Evolutionary conservation across 2,888 invertebrate species (phyloP).

Genomic region (Eucera pruinosa): DNA sequence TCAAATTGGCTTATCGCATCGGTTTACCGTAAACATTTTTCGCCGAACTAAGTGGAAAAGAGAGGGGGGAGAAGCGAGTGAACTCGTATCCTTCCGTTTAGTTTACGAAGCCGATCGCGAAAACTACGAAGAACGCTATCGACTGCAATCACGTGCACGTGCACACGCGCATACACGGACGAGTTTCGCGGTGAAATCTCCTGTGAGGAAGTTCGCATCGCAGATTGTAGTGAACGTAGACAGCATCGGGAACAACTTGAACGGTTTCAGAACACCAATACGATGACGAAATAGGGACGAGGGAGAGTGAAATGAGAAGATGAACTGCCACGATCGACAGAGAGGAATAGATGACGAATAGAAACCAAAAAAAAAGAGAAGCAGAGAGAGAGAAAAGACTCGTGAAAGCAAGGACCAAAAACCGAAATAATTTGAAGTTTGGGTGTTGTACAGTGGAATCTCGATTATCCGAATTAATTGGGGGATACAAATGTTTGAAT

Average conservation of each 20-base stretch:
- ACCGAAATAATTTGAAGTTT: no score
- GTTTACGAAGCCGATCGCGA: constrained; percentile 38
- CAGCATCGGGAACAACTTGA: constrained; percentile 59
- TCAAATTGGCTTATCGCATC: constrained; percentile 56
- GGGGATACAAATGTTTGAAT: no score
- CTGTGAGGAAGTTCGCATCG: constrained; percentile 62
- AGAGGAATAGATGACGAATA: not conserved
- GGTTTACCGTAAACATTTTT: constrained; percentile 46
- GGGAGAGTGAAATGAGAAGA: not conserved
- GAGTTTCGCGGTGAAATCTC: constrained; percentile 57
- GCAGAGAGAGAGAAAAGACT: not conserved
- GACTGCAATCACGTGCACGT: constrained; percentile 18
- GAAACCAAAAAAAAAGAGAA: not conserved
- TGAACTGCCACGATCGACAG: no score
- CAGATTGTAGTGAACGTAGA: constrained; percentile 38
- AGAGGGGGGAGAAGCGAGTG: not conserved
- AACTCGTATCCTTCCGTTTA: constrained; percentile 19
- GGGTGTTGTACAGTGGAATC: no score
- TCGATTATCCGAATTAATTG: no score
- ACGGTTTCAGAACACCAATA: constrained; percentile 53
- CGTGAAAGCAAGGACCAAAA: not conserved
- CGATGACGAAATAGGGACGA: constrained; percentile 9
- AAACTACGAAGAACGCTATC: constrained; percentile 14
- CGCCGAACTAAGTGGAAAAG: not conserved
- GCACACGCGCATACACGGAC: constrained; percentile 22